These are phyloP conservation scores for Neoniphon sammara DNA, from an alignment of 2,797 vertebrate species.

Conservation along the genomic window DNA sequence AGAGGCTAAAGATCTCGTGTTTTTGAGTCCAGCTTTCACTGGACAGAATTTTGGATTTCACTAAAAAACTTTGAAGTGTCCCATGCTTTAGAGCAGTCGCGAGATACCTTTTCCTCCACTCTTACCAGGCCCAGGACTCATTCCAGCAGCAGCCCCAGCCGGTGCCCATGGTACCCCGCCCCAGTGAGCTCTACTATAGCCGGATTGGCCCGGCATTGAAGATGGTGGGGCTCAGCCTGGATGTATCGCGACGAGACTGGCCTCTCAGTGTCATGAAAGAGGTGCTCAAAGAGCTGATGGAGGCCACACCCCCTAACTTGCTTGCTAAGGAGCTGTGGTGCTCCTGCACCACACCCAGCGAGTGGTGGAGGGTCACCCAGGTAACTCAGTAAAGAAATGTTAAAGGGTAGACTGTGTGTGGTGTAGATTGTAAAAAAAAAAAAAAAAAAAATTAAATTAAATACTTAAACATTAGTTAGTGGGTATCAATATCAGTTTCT, in stretches of 20 bases:
- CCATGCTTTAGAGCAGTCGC: not conserved
- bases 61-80: too few species aligned
- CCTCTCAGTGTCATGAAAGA: conserved; percentile 96
- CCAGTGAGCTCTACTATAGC: conserved; percentile 98
- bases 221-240: conserved; percentile 92
- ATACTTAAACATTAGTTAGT: too few species aligned
- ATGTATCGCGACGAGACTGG: conserved; percentile 96
- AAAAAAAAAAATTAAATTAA: too few species aligned
- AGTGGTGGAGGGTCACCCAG: conserved; percentile 99
- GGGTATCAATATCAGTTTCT: too few species aligned
- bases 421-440: not conserved
- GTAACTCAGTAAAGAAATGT: conserved; percentile 71
- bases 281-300: conserved; percentile 96
- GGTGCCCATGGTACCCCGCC: conserved; percentile 93
- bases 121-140: conserved; percentile 90
- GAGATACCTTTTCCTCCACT: not conserved
- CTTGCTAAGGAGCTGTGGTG: conserved; percentile 99
- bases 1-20: too few species aligned
- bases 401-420: not conserved
- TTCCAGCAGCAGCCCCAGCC: conserved; percentile 92
- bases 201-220: conserved; percentile 96
- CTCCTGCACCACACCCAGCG: conserved; percentile 94
- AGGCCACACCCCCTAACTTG: conserved; percentile 94
- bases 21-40: too few species aligned
- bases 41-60: too few species aligned